Conservation (phyloP, 2,113 vertebrate genomes). For the Chunga burmeisteri region DNA sequence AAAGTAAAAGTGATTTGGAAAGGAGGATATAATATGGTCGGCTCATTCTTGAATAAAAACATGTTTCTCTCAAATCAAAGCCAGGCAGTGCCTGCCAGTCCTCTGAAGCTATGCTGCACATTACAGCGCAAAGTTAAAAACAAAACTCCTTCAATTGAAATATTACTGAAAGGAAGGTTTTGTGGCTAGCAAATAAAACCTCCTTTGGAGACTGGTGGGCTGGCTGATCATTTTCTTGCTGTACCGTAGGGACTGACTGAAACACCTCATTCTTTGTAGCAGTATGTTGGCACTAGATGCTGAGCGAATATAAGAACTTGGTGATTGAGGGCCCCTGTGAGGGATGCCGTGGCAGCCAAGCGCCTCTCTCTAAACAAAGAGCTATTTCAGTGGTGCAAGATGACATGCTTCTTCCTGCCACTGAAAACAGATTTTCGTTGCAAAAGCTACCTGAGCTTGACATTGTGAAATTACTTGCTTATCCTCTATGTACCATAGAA, state of each 20-base stretch:
- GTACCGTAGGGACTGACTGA: not conserved
- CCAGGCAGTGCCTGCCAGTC: not conserved
- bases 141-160: not conserved
- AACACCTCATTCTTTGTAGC: conserved; percentile 41
- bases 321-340: conserved; percentile 19
- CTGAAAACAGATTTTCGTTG: conserved; percentile 10
- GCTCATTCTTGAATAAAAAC: not conserved
- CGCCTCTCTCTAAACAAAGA: not conserved
- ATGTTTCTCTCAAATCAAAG: not conserved
- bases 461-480: not conserved
- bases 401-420: not conserved
- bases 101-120: not conserved
- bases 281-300: not conserved
- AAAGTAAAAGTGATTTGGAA: not conserved
- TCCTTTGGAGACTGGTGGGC: not conserved
- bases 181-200: conserved; percentile 12
- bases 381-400: conserved; percentile 7
- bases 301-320: not conserved
- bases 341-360: not conserved
- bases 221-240: not conserved
- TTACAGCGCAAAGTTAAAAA: not conserved
- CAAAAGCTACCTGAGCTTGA: conserved; percentile 33
- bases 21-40: not conserved
- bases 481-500: not conserved
- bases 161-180: not conserved